phyloP scores from a whole-genome alignment of 2,113 vertebrate genomes.

The Ictalurus furcatus region DNA sequence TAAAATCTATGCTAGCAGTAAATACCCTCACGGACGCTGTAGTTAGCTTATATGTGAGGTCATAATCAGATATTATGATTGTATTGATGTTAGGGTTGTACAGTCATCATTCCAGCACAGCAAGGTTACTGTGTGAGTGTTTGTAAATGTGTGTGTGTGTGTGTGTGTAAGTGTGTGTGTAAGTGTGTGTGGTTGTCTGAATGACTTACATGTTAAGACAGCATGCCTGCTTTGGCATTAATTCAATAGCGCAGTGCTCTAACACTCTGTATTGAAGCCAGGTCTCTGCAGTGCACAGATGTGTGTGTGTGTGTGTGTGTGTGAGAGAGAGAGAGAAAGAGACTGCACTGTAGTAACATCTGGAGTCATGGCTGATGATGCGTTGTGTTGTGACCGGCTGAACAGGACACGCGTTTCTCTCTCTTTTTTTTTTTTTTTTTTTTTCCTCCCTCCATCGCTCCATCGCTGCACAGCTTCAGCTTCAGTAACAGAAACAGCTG shows the following conservation, averaged over 20 bases:
- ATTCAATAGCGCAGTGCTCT: slow-evolving; percentile 18
- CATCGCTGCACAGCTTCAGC: slow-evolving; percentile 34
- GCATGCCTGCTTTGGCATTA: slow-evolving; percentile 15
- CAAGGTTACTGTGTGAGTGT: not conserved
- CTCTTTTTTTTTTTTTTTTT: not conserved
- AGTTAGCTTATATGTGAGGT: not conserved
- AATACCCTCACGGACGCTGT: not conserved
- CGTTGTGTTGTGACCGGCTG: slow-evolving; percentile 28
- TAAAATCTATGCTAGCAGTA: not conserved
- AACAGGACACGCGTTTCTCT: slow-evolving; percentile 26
- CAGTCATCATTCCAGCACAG: not conserved
- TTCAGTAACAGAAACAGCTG: slow-evolving; percentile 39
- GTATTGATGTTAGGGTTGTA: not conserved
- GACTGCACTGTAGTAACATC: slow-evolving; percentile 27
- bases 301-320: not conserved
- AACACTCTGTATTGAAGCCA: slow-evolving; percentile 25
- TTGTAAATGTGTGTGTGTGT: not conserved
- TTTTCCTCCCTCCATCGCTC: slow-evolving; percentile 4
- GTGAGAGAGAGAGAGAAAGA: not conserved
- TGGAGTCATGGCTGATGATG: slow-evolving; percentile 33
- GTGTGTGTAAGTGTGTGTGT: slow-evolving; percentile 11
- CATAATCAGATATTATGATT: not conserved
- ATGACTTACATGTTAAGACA: not conserved
- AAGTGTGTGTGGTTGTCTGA: not conserved
- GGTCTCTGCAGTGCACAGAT: slow-evolving; percentile 19